Base-by-base conservation (phyloP, 2,113 vertebrate genomes). In the Nothobranchius furzeri region DNA sequence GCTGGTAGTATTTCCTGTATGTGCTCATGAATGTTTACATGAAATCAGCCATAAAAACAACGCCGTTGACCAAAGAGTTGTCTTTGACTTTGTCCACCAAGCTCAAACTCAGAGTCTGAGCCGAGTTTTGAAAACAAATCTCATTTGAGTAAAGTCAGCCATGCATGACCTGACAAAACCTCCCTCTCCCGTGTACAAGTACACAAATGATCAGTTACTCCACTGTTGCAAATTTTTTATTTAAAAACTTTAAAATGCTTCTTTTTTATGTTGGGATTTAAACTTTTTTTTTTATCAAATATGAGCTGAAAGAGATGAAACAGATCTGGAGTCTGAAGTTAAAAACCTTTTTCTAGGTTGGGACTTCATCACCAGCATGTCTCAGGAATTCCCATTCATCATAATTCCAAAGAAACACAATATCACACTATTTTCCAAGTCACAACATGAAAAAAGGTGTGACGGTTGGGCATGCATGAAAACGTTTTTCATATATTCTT, bases 401-500 rank as follows among this genome's bases (percentile, higher is more conserved):
- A 14, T 6, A 14, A 43, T 2, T 25, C 11, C 24, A 42, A n/a
- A 42, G 24, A 25, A 9, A 15, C 24, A 47, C 10, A 8, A 36
- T 66, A 48, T 46, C n/a, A 36, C 43, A 56, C 15, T 0, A 9
- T 13, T 7, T 36, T 13, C 1, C 9, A 15, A 45, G n/a, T 47
- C 1, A 12, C 0, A 13, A 35, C 13, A 24, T 61, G 7, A 4
- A 30, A 24, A 42, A 40, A 20, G 8, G 47, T n/a, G 2, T n/a
- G 6, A 15, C 7, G 15, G 15, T 70, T 30, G 14, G 54, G 42
- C 35, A 48, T 12, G 14, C 15, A 54, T 55, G 20, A 20, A 20
- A 20, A 30, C 47, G 52, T 14, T 58, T 7, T 1, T 3, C 1
- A 45, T 13, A 57, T 57, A 82, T 43, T 81, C 5, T 42, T 65